Evolutionary conservation across 2,888 invertebrate species (phyloP).

Genomic region (Aphrophora alni): DNA sequence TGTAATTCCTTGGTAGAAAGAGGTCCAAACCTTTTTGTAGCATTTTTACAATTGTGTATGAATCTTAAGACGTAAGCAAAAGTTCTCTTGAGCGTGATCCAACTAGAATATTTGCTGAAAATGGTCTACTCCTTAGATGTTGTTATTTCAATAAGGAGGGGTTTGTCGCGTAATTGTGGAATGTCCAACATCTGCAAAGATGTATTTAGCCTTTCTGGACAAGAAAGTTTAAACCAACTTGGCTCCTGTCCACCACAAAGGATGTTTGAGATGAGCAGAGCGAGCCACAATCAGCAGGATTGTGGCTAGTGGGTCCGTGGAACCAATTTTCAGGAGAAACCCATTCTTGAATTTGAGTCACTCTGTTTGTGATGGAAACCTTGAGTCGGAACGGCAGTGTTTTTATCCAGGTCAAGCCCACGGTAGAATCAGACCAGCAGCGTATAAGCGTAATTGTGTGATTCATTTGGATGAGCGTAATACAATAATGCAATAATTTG

Average conservation of each 20-base stretch:
- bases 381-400: conserved; percentile 32
- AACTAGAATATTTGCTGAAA: neutral
- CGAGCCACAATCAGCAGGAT: conserved; percentile 25
- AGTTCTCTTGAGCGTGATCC: neutral
- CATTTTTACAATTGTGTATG: neutral
- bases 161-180: neutral
- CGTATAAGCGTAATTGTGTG: neutral
- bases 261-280: conserved; percentile 21
- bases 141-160: no score
- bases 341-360: conserved; percentile 30
- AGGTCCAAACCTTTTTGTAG: neutral
- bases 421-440: conserved; percentile 26
- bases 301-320: neutral
- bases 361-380: conserved; percentile 39
- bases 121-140: neutral
- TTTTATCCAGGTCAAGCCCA: conserved; percentile 37
- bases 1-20: neutral
- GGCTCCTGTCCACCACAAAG: conserved; percentile 43
- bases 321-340: neutral
- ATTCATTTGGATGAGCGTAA: neutral
- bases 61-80: neutral
- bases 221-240: conserved; percentile 34
- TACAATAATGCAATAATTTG: conserved; percentile 7
- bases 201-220: neutral
- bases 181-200: neutral